Evolutionary conservation across 2,888 invertebrate genomes (phyloP), one percentile per base, ranked within the genome.

Genomic region (Acleris laterana): DNA sequence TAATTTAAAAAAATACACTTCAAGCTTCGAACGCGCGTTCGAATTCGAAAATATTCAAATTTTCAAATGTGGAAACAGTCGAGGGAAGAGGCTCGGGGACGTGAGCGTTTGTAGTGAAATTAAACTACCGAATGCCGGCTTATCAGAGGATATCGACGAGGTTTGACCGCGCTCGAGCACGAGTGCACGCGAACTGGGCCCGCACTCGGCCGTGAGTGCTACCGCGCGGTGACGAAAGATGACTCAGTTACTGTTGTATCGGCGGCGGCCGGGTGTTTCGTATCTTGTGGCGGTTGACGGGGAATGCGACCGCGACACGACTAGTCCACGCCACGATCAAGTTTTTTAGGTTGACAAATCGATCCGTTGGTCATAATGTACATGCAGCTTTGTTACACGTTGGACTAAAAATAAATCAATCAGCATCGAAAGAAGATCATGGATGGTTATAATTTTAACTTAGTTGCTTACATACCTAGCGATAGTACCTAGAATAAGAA

Each of bases 181-280:
- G 79, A 81, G 88, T 90, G 83, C 90, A 87, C 85, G 89, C 87
- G 86, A 85, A 92, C 91, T 90, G 82, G 74, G 63, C 53, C 62
- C 68, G 51, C 61, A 63, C 60, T 68, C 68, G 80, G 81, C 83
- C 84, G 73, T 82, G 83, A 81, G 82, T 77, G 77, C 81, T 78
- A 81, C 82, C 77, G 77, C 79, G 77, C 72, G 79, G 79, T 85
- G 85, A 85, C 85, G 84, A 86, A 81, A 85, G 85, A 89, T 87
- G 89, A 90, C 87, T 90, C 90, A 90, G 85, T 38, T 38, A 32
- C 38, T 13, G 38, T 87, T 76, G 70, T 82, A 84, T 82, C 78
- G 78, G 25, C 20, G 20, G 56, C 46, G 32, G 57, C 25, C 44
- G 46, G 56, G 20, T 78, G 77, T 79, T 71, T 72, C 72, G 48